phyloP scores from a whole-genome alignment of 2,797 vertebrate species.

The Pseudopleuronectes americanus region DNA sequence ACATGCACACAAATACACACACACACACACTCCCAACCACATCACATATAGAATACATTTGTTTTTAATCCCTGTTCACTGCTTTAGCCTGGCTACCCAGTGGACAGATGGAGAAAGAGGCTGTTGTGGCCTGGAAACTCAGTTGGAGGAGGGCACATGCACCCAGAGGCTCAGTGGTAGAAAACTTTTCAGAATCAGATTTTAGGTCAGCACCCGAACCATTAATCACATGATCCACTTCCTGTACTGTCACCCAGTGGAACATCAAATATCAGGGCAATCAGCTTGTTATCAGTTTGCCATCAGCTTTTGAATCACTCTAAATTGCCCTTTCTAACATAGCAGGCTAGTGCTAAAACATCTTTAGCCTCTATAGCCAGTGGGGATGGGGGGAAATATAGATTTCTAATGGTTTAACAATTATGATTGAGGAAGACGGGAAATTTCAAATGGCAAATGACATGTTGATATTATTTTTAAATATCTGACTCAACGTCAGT shows the following conservation, averaged over 20 bases:
- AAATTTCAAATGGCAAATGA: background rate
- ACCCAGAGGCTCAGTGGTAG: background rate
- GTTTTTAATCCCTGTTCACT: constrained; percentile 35
- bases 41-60: constrained; percentile 50
- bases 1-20: constrained; percentile 55
- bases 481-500: background rate
- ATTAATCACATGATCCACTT: constrained; percentile 26
- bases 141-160: constrained; percentile 20
- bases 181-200: constrained; percentile 19
- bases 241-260: constrained; percentile 4
- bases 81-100: constrained; percentile 20
- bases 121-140: constrained; percentile 37
- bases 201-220: constrained; percentile 36
- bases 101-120: constrained; percentile 38
- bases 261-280: constrained; percentile 25
- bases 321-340: constrained; percentile 7
- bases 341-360: background rate
- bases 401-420: constrained; percentile 19
- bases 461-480: constrained; percentile 3
- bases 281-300: constrained; percentile 11
- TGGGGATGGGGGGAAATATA: background rate
- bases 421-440: background rate
- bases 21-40: constrained; percentile 57
- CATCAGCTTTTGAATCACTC: constrained; percentile 19
- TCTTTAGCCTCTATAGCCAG: background rate